phyloP scores from a whole-genome alignment of 2,797 vertebrate genomes.

The Crenuchus spilurus region DNA sequence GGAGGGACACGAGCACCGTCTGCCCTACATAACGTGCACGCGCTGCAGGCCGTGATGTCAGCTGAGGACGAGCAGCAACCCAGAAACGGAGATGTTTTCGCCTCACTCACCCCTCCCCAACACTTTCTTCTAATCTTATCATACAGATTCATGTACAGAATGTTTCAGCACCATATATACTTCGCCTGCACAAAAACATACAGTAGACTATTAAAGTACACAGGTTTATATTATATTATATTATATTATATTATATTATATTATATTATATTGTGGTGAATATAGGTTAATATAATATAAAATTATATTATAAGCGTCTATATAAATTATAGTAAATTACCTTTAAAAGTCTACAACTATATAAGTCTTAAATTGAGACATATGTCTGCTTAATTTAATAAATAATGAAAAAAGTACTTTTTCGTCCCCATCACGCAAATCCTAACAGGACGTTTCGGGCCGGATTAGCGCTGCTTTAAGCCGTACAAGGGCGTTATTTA shows the following conservation, averaged over 20 bases:
- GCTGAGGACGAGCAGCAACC: constrained; percentile 53
- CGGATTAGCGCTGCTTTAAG: neutral
- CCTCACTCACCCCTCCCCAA: constrained; percentile 24
- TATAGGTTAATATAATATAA: too few relatives aligned
- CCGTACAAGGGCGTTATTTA: neutral
- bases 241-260: neutral
- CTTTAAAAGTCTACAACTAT: too few relatives aligned
- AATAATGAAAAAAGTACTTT: too few relatives aligned
- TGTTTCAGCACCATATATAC: too few relatives aligned
- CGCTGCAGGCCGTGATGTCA: constrained; percentile 52
- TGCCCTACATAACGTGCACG: constrained; percentile 56
- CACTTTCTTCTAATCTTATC: constrained; percentile 23
- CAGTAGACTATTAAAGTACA: neutral
- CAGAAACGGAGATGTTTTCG: constrained; percentile 39
- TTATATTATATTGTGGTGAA: too few relatives aligned
- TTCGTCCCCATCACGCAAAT: neutral
- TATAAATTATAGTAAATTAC: too few relatives aligned
- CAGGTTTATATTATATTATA: neutral
- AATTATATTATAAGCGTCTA: too few relatives aligned
- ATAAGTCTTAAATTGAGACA: too few relatives aligned
- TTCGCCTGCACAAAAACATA: neutral
- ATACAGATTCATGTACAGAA: neutral
- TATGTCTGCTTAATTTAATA: too few relatives aligned
- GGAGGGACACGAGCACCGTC: constrained; percentile 55
- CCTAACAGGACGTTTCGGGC: neutral